phyloP scores from a whole-genome alignment of 2,888 invertebrate genomes.

The Neoascia interrupta region DNA sequence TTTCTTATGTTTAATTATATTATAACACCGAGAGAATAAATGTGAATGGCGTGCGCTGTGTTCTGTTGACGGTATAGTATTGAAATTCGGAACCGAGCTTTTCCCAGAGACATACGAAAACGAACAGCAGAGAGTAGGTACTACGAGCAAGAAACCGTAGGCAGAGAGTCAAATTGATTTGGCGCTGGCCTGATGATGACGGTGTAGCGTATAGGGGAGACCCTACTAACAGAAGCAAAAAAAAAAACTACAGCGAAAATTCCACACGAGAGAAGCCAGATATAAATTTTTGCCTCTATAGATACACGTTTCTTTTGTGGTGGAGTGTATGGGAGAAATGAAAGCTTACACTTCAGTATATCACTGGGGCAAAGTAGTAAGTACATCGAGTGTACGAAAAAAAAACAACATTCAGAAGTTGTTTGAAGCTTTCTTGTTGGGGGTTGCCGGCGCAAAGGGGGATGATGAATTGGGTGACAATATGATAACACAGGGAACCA shows the following conservation, averaged over 20 bases:
- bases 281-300: conserved; percentile 35
- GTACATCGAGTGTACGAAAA: no score
- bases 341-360: conserved; percentile 64
- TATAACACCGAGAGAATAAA: conserved; percentile 71
- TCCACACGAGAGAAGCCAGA: conserved; percentile 59
- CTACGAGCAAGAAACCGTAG: conserved; percentile 21
- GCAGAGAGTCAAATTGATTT: conserved; percentile 65
- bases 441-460: conserved; percentile 39
- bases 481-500: conserved; percentile 46
- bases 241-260: conserved; percentile 1
- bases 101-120: conserved; percentile 58
- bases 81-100: conserved; percentile 68
- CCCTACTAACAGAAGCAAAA: conserved; percentile 43
- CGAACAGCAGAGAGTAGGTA: conserved; percentile 33
- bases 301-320: conserved; percentile 44
- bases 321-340: conserved; percentile 58
- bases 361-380: conserved; percentile 63
- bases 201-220: conserved; percentile 35
- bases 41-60: conserved; percentile 72
- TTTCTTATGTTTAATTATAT: conserved; percentile 57
- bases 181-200: conserved; percentile 55
- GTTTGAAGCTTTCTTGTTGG: conserved; percentile 34
- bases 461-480: conserved; percentile 57
- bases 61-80: conserved; percentile 72
- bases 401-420: no score